phyloP scores from a whole-genome alignment of 2,797 vertebrate genomes.

The Alca torda region DNA sequence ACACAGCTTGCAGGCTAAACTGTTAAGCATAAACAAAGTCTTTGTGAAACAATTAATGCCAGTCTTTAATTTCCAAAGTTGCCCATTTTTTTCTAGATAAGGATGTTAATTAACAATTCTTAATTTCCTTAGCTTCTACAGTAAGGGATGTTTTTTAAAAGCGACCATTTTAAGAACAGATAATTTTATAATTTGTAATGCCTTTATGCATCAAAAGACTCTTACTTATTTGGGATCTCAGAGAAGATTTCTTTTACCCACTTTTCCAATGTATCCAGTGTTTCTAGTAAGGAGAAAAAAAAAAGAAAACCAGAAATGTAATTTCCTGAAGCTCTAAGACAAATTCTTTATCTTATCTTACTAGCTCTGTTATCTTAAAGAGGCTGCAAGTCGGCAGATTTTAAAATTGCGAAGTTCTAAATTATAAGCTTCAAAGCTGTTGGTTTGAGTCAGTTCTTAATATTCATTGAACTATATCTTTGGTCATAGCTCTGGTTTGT shows the following conservation, averaged over 20 bases:
- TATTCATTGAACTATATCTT: not conserved
- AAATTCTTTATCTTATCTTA: not conserved
- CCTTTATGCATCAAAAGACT: not conserved
- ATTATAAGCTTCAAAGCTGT: not conserved
- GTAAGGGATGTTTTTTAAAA: not conserved
- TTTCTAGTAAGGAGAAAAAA: constrained; percentile 76
- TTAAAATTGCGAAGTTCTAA: not conserved
- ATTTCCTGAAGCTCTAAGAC: not conserved
- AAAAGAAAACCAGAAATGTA: constrained; percentile 10
- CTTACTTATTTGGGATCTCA: constrained; percentile 93
- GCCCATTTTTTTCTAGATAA: not conserved
- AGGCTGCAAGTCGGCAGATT: not conserved
- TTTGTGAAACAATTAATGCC: not conserved
- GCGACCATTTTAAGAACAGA: not conserved
- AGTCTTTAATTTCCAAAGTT: not conserved
- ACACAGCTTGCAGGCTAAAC: not conserved
- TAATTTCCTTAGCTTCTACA: not conserved
- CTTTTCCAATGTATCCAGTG: constrained; percentile 90
- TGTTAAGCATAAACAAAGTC: not conserved
- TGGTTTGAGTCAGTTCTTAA: not conserved
- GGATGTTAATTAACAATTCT: not conserved
- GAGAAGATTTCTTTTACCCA: constrained; percentile 95
- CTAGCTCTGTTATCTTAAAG: not conserved
- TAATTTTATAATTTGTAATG: not conserved
- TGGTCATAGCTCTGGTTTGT: not conserved